These are phyloP conservation scores for Palythoa grandiflora DNA, from an alignment of 92 coral and sea anemone genomes.

Conservation along the genomic window DNA sequence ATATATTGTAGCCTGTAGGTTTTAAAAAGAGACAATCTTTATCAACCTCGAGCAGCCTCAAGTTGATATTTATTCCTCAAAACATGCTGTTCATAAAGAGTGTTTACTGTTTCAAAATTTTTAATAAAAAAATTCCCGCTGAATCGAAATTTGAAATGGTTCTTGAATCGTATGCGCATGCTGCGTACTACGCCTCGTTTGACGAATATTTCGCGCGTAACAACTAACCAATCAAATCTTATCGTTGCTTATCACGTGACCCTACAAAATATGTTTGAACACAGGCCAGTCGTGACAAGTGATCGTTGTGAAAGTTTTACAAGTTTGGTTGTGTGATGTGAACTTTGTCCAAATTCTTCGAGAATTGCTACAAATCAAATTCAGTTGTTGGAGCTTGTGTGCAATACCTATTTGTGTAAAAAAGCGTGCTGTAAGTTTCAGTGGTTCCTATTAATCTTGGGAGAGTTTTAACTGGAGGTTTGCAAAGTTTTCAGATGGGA, in stretches of 20 bases:
- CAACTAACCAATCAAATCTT: constrained; percentile 12
- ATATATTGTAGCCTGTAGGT: no score
- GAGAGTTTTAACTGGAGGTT: background rate
- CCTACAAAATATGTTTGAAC: constrained; percentile 9
- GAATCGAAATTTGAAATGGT: no score
- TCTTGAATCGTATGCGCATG: background rate
- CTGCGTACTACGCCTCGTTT: constrained; percentile 28
- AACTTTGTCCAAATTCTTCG: background rate
- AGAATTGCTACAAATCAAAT: background rate
- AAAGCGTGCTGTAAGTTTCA: background rate
- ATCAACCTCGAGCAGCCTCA: no score
- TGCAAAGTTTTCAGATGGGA: constrained; percentile 35
- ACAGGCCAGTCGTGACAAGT: constrained; percentile 28
- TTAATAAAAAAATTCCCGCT: no score
- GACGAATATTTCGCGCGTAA: constrained; percentile 31
- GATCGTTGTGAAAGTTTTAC: constrained; percentile 1
- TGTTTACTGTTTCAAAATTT: no score
- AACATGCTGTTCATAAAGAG: no score
- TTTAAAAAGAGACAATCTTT: no score
- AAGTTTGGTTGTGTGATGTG: background rate
- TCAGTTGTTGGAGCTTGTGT: background rate
- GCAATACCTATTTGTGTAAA: background rate
- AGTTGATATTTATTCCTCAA: no score
- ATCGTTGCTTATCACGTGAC: constrained; percentile 11
- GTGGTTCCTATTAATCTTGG: background rate